A percentile compares a stretch with the other conserved stretches of the same genome.
Conservation (phyloP, 2,888 invertebrate species). For the Cetonia aurata region DNA sequence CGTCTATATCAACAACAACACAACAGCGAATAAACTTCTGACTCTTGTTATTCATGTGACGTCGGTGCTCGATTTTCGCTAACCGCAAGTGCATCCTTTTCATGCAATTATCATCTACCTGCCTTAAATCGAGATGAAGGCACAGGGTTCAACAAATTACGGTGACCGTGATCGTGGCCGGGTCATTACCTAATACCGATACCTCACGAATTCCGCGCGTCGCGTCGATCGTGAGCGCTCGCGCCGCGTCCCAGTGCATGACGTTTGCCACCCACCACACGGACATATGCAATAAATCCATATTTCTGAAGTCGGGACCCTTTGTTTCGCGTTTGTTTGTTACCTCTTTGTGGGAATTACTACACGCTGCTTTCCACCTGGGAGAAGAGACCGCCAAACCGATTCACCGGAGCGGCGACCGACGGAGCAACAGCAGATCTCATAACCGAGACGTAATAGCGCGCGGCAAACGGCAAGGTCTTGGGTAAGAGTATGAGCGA, state of each 20-base stretch:
- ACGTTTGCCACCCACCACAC: constrained; percentile 64
- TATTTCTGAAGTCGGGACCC: constrained; percentile 58
- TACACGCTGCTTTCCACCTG: constrained; percentile 19
- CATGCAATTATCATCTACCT: constrained; percentile 56
- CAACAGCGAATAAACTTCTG: not conserved
- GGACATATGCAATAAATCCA: constrained; percentile 64
- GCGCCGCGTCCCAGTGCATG: constrained; percentile 61
- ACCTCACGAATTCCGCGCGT: constrained; percentile 61
- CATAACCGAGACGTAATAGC: constrained; percentile 26
- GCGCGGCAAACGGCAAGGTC: not conserved
- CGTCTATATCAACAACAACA: not conserved
- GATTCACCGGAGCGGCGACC: not conserved
- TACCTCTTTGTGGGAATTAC: constrained; percentile 59
- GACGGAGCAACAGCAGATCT: constrained; percentile 16
- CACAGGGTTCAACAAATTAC: constrained; percentile 60
- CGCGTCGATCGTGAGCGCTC: constrained; percentile 57
- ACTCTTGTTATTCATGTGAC: not conserved
- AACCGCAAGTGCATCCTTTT: constrained; percentile 48
- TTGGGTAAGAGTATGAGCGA: constrained; percentile 10
- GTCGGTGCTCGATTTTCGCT: not conserved
- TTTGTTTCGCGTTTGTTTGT: constrained; percentile 41
- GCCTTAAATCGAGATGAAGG: constrained; percentile 60
- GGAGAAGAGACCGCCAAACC: constrained; percentile 4
- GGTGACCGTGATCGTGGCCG: constrained; percentile 64
- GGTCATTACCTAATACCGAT: constrained; percentile 65